Percentiles rank a stretch among this genome's conserved stretches.
Conservation (phyloP, 2,113 vertebrate genomes). For the Hippocampus abdominalis region DNA sequence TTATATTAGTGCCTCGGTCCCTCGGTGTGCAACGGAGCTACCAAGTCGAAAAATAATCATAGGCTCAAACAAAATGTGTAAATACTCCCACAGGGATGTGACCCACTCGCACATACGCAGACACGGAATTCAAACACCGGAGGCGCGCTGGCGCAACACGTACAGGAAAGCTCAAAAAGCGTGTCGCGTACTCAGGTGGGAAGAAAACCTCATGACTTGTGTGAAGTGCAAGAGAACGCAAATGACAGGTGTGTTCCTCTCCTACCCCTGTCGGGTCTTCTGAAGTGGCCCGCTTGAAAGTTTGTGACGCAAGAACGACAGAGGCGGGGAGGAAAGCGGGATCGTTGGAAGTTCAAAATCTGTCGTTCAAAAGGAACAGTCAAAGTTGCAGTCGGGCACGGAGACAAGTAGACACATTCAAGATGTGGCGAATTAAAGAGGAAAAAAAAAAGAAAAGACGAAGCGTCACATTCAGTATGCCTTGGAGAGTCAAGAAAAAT, state of each 20-base stretch:
- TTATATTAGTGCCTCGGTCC: slow-evolving; percentile 61
- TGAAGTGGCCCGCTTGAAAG: slow-evolving; percentile 22
- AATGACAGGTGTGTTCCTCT: slow-evolving; percentile 50
- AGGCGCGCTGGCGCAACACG: not conserved
- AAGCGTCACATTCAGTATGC: slow-evolving; percentile 15
- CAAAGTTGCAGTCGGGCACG: slow-evolving; percentile 29
- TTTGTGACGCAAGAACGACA: slow-evolving; percentile 13
- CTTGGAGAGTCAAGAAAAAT: slow-evolving; percentile 11
- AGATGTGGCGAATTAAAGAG: slow-evolving; percentile 22
- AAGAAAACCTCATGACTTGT: not conserved
- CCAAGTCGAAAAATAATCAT: slow-evolving; percentile 63
- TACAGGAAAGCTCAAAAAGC: slow-evolving; percentile 44
- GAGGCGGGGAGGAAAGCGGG: slow-evolving; percentile 12
- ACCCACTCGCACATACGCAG: slow-evolving; percentile 20
- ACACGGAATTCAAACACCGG: slow-evolving; percentile 16
- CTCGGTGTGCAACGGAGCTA: slow-evolving; percentile 50
- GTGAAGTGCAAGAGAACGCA: slow-evolving; percentile 26
- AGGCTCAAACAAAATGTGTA: slow-evolving; percentile 61
- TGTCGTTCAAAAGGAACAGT: slow-evolving; percentile 25
- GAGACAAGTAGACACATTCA: slow-evolving; percentile 47
- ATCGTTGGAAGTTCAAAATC: slow-evolving; percentile 38
- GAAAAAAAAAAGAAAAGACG: slow-evolving; percentile 16
- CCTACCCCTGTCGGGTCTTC: slow-evolving; percentile 27
- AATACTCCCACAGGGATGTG: slow-evolving; percentile 57
- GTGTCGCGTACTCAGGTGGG: not conserved